phyloP scores from a whole-genome alignment of 1,140 invertebrate species.

The Ylistrum balloti region DNA sequence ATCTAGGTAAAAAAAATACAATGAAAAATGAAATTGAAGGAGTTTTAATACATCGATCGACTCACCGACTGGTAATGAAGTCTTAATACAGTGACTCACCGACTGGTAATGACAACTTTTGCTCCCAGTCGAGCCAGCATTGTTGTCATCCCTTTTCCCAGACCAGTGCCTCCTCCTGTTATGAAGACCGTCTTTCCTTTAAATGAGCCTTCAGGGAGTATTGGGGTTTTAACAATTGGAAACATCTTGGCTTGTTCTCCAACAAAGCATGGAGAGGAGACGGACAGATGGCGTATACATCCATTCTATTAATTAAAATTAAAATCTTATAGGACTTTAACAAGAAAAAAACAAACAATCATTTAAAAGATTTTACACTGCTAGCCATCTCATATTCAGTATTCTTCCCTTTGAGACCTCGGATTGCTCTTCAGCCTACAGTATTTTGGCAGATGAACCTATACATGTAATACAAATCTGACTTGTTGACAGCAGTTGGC shows the following conservation, averaged over 20 bases:
- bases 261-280: constrained; percentile 57
- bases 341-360: too few relatives aligned
- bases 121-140: constrained; percentile 84
- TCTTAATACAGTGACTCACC: constrained; percentile 76
- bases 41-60: too few relatives aligned
- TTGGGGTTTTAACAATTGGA: constrained; percentile 64
- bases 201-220: constrained; percentile 83
- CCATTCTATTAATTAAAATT: background rate
- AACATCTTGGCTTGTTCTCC: constrained; percentile 77
- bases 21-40: background rate
- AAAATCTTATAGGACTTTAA: too few relatives aligned
- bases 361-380: too few relatives aligned
- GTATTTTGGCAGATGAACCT: too few relatives aligned
- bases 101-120: constrained; percentile 84
- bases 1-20: too few relatives aligned
- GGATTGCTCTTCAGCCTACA: too few relatives aligned
- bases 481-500: too few relatives aligned
- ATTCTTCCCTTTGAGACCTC: too few relatives aligned
- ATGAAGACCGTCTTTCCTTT: constrained; percentile 84
- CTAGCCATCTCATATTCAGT: too few relatives aligned
- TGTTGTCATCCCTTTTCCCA: constrained; percentile 85
- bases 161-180: constrained; percentile 85
- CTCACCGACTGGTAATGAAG: too few relatives aligned
- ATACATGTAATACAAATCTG: too few relatives aligned
- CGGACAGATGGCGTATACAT: constrained; percentile 31